phyloP scores from a whole-genome alignment of 2,113 vertebrate genomes.

The Phodopus roborovskii region DNA sequence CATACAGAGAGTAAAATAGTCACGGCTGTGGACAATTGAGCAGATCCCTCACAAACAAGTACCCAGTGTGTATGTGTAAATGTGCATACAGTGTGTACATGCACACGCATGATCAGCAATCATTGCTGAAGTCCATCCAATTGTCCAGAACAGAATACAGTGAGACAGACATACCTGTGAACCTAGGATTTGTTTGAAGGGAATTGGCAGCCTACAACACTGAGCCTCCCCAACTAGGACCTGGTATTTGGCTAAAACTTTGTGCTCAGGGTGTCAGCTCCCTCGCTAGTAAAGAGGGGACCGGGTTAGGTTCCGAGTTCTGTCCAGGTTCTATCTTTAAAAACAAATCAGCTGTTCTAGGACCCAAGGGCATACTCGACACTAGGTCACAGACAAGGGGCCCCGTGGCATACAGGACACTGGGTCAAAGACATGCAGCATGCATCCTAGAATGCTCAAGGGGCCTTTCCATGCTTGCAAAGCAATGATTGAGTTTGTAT shows the following conservation, averaged over 20 bases:
- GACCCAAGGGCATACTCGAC: accelerated
- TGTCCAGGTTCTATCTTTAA: not conserved
- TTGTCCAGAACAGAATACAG: not conserved
- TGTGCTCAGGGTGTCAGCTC: not conserved
- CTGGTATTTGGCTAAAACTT: not conserved
- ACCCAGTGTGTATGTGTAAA: accelerated
- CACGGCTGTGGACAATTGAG: not conserved
- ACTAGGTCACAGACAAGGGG: accelerated
- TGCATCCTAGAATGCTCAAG: not conserved
- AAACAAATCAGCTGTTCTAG: not conserved
- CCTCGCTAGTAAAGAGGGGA: not conserved
- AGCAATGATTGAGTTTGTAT: too few relatives aligned
- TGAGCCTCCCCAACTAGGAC: not conserved
- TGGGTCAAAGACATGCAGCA: accelerated
- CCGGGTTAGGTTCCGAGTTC: not conserved
- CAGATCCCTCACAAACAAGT: not conserved
- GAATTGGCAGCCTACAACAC: not conserved
- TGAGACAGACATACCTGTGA: not conserved
- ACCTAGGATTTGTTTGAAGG: not conserved
- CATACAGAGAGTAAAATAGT: not conserved
- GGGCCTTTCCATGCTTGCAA: not conserved
- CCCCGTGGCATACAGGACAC: accelerated
- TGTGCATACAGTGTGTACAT: not conserved
- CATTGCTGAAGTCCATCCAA: not conserved
- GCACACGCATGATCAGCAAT: not conserved